Conservation (phyloP, 2,888 invertebrate genomes). For the Eupithecia inturbata region DNA sequence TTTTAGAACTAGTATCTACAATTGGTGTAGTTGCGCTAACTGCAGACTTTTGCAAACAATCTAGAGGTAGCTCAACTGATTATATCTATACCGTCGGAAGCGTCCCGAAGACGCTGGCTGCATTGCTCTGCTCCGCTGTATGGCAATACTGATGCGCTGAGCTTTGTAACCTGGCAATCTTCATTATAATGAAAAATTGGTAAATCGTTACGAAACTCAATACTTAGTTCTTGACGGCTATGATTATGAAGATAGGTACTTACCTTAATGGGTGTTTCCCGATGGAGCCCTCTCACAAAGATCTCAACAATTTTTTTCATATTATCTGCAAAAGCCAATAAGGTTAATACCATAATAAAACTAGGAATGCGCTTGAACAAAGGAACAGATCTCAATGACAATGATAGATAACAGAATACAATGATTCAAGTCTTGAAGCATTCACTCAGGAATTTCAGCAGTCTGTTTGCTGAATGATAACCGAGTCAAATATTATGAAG, state of each 20-base stretch:
- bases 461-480: conserved; percentile 39
- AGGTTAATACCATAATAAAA: background rate
- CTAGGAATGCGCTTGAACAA: conserved; percentile 44
- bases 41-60: too few relatives aligned
- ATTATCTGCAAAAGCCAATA: background rate
- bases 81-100: too few relatives aligned
- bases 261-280: background rate
- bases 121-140: too few relatives aligned
- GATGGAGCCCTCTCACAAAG: background rate
- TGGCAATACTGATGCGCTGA: too few relatives aligned
- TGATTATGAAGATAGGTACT: background rate
- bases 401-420: conserved; percentile 19
- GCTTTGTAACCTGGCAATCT: too few relatives aligned
- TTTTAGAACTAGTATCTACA: too few relatives aligned
- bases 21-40: too few relatives aligned
- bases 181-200: too few relatives aligned
- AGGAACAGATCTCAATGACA: conserved; percentile 23
- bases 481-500: conserved; percentile 12
- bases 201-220: too few relatives aligned
- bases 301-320: background rate
- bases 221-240: too few relatives aligned
- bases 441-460: conserved; percentile 34
- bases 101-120: too few relatives aligned
- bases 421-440: conserved; percentile 34
- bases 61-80: too few relatives aligned